Evolutionary conservation across 2,888 invertebrate species (phyloP).

Genomic region (Diaprepes abbreviatus): DNA sequence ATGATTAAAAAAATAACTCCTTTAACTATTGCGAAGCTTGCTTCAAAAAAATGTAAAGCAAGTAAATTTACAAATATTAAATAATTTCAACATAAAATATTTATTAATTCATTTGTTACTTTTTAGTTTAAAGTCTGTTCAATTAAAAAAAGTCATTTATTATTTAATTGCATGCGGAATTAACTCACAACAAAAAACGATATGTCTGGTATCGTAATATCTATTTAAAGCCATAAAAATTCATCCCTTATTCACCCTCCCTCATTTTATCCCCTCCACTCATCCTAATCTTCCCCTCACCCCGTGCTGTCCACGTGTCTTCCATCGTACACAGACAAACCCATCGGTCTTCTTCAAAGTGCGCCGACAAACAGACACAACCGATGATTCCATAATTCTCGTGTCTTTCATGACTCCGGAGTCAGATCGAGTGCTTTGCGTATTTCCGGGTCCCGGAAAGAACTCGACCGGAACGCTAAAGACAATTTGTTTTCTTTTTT

Average conservation of each 20-base stretch:
- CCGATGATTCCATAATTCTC: slow-evolving; percentile 40
- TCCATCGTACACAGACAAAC: slow-evolving; percentile 23
- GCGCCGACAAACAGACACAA: slow-evolving; percentile 44
- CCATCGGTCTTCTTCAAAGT: slow-evolving; percentile 50
- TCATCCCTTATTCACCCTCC: slow-evolving; percentile 11
- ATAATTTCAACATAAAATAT: no score
- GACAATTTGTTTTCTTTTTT: background rate
- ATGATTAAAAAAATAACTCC: no score
- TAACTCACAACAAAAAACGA: no score
- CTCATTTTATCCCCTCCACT: slow-evolving; percentile 28
- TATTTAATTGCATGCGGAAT: no score
- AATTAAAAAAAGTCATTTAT: no score
- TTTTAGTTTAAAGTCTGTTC: no score
- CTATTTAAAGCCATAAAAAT: slow-evolving; percentile 9
- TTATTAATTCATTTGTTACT: no score
- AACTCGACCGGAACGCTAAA: slow-evolving; percentile 3
- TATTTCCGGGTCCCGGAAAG: slow-evolving; percentile 33
- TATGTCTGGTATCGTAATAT: no score
- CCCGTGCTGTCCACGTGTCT: slow-evolving; percentile 39
- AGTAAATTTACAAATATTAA: no score
- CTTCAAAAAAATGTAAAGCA: no score
- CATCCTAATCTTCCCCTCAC: slow-evolving; percentile 32
- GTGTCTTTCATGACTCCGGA: slow-evolving; percentile 44
- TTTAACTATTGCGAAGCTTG: no score
- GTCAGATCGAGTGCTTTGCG: slow-evolving; percentile 28